Evolutionary conservation across 2,113 vertebrate genomes (phyloP).

Genomic region (Bubo scandiacus): DNA sequence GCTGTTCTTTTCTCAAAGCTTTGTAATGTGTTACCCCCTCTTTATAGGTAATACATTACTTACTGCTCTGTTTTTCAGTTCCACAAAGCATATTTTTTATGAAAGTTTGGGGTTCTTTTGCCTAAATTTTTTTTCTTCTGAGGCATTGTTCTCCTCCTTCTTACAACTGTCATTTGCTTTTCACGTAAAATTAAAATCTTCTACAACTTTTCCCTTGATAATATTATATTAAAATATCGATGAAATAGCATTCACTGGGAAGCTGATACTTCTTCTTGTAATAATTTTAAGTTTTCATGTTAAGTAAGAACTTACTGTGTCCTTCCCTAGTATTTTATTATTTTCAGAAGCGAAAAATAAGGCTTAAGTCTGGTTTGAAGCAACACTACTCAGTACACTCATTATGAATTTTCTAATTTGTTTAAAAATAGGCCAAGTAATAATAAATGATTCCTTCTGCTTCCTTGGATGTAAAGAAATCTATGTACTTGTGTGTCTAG

Average conservation of each 20-base stretch:
- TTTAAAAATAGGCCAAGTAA: background rate
- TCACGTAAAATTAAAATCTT: conserved; percentile 12
- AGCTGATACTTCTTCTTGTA: background rate
- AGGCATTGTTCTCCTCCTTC: background rate
- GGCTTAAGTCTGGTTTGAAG: background rate
- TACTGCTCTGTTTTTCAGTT: background rate
- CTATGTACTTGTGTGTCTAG: background rate
- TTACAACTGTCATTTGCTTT: background rate
- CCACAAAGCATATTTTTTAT: background rate
- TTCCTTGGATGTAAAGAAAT: background rate
- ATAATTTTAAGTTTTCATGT: background rate
- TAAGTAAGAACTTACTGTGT: background rate
- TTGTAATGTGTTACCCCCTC: background rate
- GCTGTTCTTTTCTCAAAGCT: background rate
- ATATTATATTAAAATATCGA: background rate
- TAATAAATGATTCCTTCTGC: background rate
- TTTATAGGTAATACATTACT: background rate
- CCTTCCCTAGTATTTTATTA: background rate
- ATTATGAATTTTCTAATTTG: background rate
- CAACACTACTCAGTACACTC: background rate
- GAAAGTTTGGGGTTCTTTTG: background rate
- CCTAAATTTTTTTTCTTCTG: background rate
- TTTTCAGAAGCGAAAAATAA: background rate
- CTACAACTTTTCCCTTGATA: background rate
- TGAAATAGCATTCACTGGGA: background rate